Base-by-base conservation (phyloP, 2,797 vertebrate species). In the Malurus leucopterus region DNA sequence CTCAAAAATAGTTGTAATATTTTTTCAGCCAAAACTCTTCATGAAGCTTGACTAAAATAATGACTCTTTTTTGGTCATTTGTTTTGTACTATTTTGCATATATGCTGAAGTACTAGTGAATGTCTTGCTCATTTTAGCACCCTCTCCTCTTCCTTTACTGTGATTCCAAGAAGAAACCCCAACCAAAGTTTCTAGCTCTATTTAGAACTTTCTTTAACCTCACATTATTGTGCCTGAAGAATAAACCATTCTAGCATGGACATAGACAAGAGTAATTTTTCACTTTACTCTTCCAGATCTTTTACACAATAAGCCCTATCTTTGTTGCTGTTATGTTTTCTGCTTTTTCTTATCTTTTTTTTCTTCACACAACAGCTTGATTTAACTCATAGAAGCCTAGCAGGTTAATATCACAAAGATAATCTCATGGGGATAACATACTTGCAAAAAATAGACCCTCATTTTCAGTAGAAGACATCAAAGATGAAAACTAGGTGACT, bases 161-260 rank as follows among this genome's bases (percentile, higher is more conserved):
- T 30, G 46, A 43, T 5, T 20, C 17, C 38, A 85, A 26, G 4
- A 18, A 53, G 76, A 16, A 13, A 5, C 1, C 0, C 1, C 4
- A 44, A 32, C 8, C 8, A 19, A 36, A 53, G 30, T 57, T 16
- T 58, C 5, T 21, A 62, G 7, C 8, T 58, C 19, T 84, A 6
- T 58, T 43, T 59, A 74, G 30, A 38, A 32, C 15, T 84, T 73
- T 64, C 34, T 63, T 15, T 44, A 58, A 82, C 4, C 13, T 24
- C 30, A 46, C 24, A 7, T n/a, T 61, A 19, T 44, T 23, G 22
- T 73, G 38, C 46, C 34, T 53, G 47, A 89, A 74, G 11, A 72
- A 51, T 26, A 63, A 62, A 55, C 10, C 7, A 22, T 83, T 76
- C 21, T 53, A 9, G 22, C 44, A 29, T 29, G 19, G 15, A n/a